phyloP scores from a whole-genome alignment of 2,113 vertebrate species.

The Xenus cinereus region DNA sequence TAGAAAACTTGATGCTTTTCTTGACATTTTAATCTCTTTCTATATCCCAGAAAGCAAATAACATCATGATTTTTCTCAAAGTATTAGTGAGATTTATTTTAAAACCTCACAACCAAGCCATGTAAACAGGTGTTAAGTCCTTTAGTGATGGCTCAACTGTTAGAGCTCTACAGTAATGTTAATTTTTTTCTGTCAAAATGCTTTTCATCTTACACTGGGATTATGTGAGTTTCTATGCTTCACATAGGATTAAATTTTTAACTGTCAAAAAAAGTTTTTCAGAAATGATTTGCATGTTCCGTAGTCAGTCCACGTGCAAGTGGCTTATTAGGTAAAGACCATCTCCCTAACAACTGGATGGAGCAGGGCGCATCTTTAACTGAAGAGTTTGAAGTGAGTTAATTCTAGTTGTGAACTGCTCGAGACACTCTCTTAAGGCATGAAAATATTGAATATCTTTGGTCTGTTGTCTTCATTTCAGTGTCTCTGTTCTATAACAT shows the following conservation, averaged over 20 bases:
- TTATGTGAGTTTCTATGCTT: background rate
- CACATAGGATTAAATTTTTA: background rate
- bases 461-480: background rate
- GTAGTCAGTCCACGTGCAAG: background rate
- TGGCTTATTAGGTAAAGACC: background rate
- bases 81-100: conserved; percentile 19
- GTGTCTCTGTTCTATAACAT: background rate
- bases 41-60: background rate
- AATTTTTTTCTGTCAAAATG: background rate
- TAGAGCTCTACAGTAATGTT: background rate
- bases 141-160: background rate
- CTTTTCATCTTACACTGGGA: background rate
- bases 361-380: background rate
- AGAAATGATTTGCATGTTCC: background rate
- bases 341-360: background rate
- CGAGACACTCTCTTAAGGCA: background rate
- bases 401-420: background rate
- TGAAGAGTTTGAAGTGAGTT: background rate
- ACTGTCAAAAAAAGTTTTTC: background rate
- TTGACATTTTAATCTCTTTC: conserved; percentile 17
- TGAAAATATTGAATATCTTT: background rate
- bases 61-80: background rate
- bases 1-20: background rate
- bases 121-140: conserved; percentile 4
- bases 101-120: background rate